phyloP scores from a whole-genome alignment of 2,888 invertebrate species.

The Stegana nigrithorax region DNA sequence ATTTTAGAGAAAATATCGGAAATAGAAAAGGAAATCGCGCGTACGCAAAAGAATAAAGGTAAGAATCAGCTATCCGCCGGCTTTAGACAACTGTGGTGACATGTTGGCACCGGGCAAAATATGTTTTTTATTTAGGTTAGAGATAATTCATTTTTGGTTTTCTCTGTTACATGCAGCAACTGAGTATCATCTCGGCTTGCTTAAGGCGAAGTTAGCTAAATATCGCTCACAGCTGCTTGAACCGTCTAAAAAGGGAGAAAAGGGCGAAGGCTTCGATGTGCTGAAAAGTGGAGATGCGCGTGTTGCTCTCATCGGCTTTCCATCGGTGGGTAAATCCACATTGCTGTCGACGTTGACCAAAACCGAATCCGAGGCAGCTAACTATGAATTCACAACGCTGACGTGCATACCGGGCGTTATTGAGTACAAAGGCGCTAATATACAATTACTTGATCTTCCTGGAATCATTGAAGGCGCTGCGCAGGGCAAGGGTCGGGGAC shows the following conservation, averaged over 20 bases:
- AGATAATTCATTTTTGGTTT: slow-evolving; percentile 21
- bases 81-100: slow-evolving; percentile 43
- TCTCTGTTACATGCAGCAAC: slow-evolving; percentile 80
- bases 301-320: slow-evolving; percentile 97
- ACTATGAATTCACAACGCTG: slow-evolving; percentile 98
- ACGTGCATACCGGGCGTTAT: slow-evolving; percentile 99
- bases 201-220: slow-evolving; percentile 97
- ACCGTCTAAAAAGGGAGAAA: slow-evolving; percentile 93
- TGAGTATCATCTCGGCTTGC: slow-evolving; percentile 96
- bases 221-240: slow-evolving; percentile 94
- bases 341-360: slow-evolving; percentile 93
- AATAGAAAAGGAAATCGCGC: slow-evolving; percentile 97
- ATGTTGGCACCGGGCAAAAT: too few relatives aligned
- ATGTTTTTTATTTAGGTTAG: slow-evolving; percentile 63
- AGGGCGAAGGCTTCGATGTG: slow-evolving; percentile 99
- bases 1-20: slow-evolving; percentile 99
- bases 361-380: slow-evolving; percentile 96
- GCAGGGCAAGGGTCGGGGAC: slow-evolving; percentile 90
- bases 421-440: slow-evolving; percentile 97
- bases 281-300: slow-evolving; percentile 99
- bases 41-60: slow-evolving; percentile 99
- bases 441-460: slow-evolving; percentile 97
- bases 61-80: slow-evolving; percentile 32
- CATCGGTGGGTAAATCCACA: slow-evolving; percentile 87
- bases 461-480: slow-evolving; percentile 99